Evolutionary conservation across 2,797 vertebrate species (phyloP), one percentile per base, ranked within the genome.

Genomic region (Xiphophorus birchmanni): DNA sequence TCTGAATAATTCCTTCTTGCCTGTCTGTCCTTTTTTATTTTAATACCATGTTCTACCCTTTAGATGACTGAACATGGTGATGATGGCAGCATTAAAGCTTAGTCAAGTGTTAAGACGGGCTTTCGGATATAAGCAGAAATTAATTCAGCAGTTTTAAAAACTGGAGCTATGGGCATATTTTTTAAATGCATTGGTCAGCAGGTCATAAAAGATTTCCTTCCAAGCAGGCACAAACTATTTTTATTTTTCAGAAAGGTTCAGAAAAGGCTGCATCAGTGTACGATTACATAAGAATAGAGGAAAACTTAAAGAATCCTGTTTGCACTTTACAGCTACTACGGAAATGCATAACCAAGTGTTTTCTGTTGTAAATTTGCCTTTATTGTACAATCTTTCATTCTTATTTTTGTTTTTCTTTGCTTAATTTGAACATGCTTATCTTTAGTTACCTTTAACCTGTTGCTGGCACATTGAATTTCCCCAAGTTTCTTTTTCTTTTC

Each of bases 41-140:
- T 85, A 47, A 73, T 47, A 29, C 69, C 74, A 65, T 82, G 13
- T 73, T 78, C 67, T 75, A 71, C 13, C 65, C 60, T 81, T 71
- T 76, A 80, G 5, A 12, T 76, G 80, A 75, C 80, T 48, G 67
- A 86, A 74, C 76, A 50, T 54, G 81, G 47, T n/a, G 42, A 81
- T 50, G 56, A 86, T 63, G 63, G 81, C 75, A 48, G 47, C 74
- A 73, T 82, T 85, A 83, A 84, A 76, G 50, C 80, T 56, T 60
- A 82, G 74, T 73, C 72, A 84, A 87, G 75, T 85, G 80, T 84
- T 84, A 79, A 88, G 86, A 83, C 73, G 54, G 76, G 75, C 79
- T 82, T 92, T 92, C 84, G 79, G 75, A 86, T 76, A 79, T 83
- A 80, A 73, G 81, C 54, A 74, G 56, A 82, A 85, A 87, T 85